These are phyloP conservation scores for Muscicapa striata DNA, from an alignment of 2,797 vertebrate species.

Conservation along the genomic window DNA sequence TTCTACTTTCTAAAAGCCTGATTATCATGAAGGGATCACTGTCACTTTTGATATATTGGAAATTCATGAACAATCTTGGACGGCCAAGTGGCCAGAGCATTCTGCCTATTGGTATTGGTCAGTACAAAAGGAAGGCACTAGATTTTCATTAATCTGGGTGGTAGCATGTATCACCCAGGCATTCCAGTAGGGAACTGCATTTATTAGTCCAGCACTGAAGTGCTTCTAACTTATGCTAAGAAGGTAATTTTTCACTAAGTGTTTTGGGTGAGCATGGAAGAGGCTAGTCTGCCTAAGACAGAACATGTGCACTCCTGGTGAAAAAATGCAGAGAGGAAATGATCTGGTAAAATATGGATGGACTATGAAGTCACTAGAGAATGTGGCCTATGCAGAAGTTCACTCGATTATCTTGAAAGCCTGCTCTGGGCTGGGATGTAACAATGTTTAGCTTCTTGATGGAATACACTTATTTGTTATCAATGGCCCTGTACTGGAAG, in stretches of 20 bases:
- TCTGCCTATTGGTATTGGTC: neutral
- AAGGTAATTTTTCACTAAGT: neutral
- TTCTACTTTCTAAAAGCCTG: neutral
- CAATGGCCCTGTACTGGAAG: neutral
- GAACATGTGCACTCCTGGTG: neutral
- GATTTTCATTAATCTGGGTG: neutral
- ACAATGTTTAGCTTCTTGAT: neutral
- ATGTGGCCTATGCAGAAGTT: neutral
- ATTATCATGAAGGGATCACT: neutral
- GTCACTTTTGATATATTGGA: neutral
- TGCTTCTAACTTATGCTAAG: neutral
- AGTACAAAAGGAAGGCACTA: neutral
- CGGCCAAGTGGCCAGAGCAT: neutral
- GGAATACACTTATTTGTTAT: neutral
- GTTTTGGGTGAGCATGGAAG: neutral
- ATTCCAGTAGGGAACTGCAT: neutral
- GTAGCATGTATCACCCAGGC: neutral
- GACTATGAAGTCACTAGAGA: neutral
- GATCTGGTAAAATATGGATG: neutral
- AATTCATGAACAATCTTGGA: neutral
- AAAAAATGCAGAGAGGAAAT: neutral
- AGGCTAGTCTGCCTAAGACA: neutral
- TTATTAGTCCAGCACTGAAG: neutral
- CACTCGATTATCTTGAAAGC: neutral
- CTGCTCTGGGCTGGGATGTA: neutral